Base-by-base conservation (phyloP, 2,113 vertebrate species). In the Peucedramus taeniatus region DNA sequence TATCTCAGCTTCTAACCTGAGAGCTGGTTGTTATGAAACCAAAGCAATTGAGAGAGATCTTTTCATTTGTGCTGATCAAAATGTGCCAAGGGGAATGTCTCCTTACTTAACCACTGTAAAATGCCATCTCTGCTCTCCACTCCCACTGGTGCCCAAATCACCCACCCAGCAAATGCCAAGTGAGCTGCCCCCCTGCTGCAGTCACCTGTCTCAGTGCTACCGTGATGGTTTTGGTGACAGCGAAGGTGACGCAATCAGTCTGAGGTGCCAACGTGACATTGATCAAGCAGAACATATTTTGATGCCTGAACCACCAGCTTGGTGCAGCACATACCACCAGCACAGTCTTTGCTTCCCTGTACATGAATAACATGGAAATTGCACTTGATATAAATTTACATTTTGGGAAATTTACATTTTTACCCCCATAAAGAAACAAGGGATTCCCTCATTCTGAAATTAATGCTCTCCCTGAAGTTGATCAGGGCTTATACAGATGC, bases 391-490 rank as follows among this genome's bases (percentile, higher is more conserved):
- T 2, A 57, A 91, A 93, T 93, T 77, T 89, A 53, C 77, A 37
- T 84, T 95, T 93, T 65, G 45, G 71, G 51, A 63, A 89, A 93
- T 90, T 69, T 89, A 44, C 78, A 45, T 82, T 95, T 94, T 87
- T 90, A 51, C 13, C 65, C 65, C 63, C 65, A 30, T 44, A 79
- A 95, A 92, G 89, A 89, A 93, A 87, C 54, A 78, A 95, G 93
- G 95, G 84, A 97, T 95, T 97, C 96, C 96, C 96, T 97, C 92
- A 53, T 86, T 96, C 94, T 85, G 76, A 94, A 93, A 94, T 96
- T 65, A 92, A 92, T 69, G 56, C 74, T 89, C 85, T 72, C 57
- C 61, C 54, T 91, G 66, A 94, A 96, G 65, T 53, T 82, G 78
- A 93, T 77, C 71, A 90, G 82, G 72, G 75, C 53, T 77, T 51